phyloP scores from a whole-genome alignment of 2,797 vertebrate species.

The Hyperoplus lanceolatus region DNA sequence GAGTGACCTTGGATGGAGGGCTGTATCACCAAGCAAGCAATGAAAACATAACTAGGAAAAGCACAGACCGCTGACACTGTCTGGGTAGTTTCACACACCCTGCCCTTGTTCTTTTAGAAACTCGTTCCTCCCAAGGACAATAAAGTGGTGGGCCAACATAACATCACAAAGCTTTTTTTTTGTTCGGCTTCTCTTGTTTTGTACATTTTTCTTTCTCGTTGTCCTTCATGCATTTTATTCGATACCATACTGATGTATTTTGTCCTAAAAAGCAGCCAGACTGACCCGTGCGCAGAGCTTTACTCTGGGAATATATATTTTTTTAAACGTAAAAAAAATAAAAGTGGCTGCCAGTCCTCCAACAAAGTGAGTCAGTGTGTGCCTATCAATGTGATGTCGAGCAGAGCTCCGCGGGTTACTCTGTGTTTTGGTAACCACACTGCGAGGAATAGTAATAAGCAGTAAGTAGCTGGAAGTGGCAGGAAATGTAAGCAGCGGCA shows the following conservation, averaged over 20 bases:
- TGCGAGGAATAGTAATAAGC: slow-evolving; percentile 64
- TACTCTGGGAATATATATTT: slow-evolving; percentile 23
- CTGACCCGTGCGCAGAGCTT: slow-evolving; percentile 38
- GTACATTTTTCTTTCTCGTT: background rate
- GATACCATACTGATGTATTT: slow-evolving; percentile 31
- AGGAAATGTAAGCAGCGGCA: slow-evolving; percentile 72
- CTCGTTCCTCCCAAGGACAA: slow-evolving; percentile 62
- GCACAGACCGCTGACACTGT: slow-evolving; percentile 71
- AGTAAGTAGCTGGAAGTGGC: slow-evolving; percentile 72
- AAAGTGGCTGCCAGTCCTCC: slow-evolving; percentile 48
- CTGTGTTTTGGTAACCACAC: slow-evolving; percentile 71
- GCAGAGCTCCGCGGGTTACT: slow-evolving; percentile 58
- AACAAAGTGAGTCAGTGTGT: slow-evolving; percentile 54
- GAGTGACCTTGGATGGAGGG: slow-evolving; percentile 59
- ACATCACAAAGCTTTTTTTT: slow-evolving; percentile 39
- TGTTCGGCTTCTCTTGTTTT: background rate
- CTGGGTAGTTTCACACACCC: slow-evolving; percentile 74
- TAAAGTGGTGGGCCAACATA: slow-evolving; percentile 14
- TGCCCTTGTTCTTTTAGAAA: slow-evolving; percentile 53
- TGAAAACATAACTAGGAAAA: slow-evolving; percentile 66
- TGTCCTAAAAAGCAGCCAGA: slow-evolving; percentile 34
- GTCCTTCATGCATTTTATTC: slow-evolving; percentile 6
- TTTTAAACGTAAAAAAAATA: slow-evolving; percentile 55
- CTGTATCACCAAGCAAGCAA: slow-evolving; percentile 56
- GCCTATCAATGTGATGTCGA: slow-evolving; percentile 66